These are phyloP conservation scores for Drosophila chauvacae DNA, from an alignment of 1,140 invertebrate species.

Conservation along the genomic window DNA sequence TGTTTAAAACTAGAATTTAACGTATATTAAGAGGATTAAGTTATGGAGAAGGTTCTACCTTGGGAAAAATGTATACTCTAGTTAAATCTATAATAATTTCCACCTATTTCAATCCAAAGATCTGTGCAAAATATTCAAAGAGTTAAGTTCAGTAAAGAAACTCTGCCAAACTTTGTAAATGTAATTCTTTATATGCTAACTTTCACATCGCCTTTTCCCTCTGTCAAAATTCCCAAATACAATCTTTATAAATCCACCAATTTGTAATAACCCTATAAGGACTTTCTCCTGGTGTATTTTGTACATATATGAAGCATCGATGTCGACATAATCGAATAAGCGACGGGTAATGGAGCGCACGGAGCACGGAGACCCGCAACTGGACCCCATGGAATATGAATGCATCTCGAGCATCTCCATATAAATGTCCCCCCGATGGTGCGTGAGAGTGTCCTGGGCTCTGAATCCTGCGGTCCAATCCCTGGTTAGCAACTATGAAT, in stretches of 20 bases:
- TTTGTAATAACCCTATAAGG: too few relatives aligned
- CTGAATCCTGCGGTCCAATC: slow-evolving; percentile 26
- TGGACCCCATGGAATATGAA: slow-evolving; percentile 81
- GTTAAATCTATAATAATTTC: too few relatives aligned
- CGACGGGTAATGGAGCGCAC: slow-evolving; percentile 66
- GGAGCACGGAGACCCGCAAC: slow-evolving; percentile 43
- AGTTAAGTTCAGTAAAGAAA: not conserved
- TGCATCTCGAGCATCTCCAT: slow-evolving; percentile 60
- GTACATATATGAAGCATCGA: slow-evolving; percentile 34
- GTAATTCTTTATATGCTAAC: not conserved
- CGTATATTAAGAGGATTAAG: not conserved
- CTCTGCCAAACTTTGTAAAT: not conserved
- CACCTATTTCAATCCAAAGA: too few relatives aligned
- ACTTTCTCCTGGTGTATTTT: slow-evolving; percentile 2
- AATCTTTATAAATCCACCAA: not conserved
- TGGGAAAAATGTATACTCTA: not conserved
- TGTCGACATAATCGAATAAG: slow-evolving; percentile 73
- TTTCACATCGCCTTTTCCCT: not conserved
- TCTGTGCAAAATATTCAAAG: too few relatives aligned
- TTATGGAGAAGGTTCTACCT: not conserved
- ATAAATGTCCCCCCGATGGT: slow-evolving; percentile 41
- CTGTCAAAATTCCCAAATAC: not conserved
- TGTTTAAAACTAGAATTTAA: too few relatives aligned
- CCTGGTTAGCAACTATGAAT: slow-evolving; percentile 63
- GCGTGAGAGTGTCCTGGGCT: slow-evolving; percentile 7